Conservation (phyloP, 2,113 vertebrate species). For the Bos javanicus region DNA sequence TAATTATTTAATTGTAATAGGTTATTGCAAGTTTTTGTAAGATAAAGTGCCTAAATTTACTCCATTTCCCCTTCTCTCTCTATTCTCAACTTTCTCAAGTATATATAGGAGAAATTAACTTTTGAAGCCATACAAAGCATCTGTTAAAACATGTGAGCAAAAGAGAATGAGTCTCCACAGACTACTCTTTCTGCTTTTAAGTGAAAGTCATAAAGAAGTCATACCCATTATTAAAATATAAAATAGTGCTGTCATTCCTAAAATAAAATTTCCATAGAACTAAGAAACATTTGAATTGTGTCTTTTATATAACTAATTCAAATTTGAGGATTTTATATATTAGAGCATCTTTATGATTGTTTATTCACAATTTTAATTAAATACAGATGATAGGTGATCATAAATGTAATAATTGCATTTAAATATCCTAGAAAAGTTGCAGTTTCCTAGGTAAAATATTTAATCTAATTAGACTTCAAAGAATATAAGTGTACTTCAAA, state of each 20-base stretch:
- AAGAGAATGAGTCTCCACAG: slow-evolving; percentile 43
- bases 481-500: not conserved
- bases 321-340: not conserved
- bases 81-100: slow-evolving; percentile 48
- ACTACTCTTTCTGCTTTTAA: not conserved
- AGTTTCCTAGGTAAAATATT: not conserved
- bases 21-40: not conserved
- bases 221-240: slow-evolving; percentile 48
- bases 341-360: not conserved
- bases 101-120: slow-evolving; percentile 34
- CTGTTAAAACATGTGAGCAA: not conserved
- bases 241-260: not conserved
- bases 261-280: not conserved
- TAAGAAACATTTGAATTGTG: not conserved
- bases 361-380: not conserved
- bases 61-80: not conserved
- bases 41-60: not conserved
- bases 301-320: not conserved
- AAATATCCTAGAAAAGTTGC: not conserved
- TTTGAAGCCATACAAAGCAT: slow-evolving; percentile 46
- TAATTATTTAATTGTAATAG: not conserved
- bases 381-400: not conserved
- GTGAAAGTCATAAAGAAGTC: slow-evolving; percentile 59
- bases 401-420: not conserved
- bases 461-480: not conserved